A percentile compares a stretch with the other conserved stretches of the same genome.
These are phyloP conservation scores for Sinonovacula constricta DNA, from an alignment of 1,140 invertebrate species.

Conservation along the genomic window DNA sequence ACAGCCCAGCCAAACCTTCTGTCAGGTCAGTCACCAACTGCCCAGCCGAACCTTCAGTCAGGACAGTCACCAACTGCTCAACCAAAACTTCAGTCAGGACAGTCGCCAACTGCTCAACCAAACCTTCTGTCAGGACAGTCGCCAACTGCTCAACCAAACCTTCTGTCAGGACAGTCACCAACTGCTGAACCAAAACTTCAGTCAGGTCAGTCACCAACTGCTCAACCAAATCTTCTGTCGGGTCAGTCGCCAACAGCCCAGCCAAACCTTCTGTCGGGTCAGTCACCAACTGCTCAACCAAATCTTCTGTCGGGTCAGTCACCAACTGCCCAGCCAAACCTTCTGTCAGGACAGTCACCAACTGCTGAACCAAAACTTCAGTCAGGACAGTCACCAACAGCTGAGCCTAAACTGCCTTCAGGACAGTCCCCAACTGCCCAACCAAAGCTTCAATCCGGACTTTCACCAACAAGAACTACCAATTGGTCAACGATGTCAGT, in stretches of 20 bases:
- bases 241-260: constrained; percentile 5
- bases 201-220: constrained; percentile 27
- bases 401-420: not conserved
- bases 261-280: constrained; percentile 2
- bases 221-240: not conserved
- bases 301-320: not conserved
- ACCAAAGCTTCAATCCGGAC: constrained; percentile 10
- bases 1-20: constrained; percentile 17
- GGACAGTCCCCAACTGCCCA: constrained; percentile 18
- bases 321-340: constrained; percentile 33
- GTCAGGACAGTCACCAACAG: constrained; percentile 27
- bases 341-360: constrained; percentile 8
- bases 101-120: constrained; percentile 42
- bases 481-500: too few relatives aligned
- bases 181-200: constrained; percentile 4
- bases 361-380: constrained; percentile 8
- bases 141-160: constrained; percentile 20
- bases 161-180: constrained; percentile 1
- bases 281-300: constrained; percentile 11
- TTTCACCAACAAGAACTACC: constrained; percentile 26
- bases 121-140: not conserved
- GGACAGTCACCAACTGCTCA: constrained; percentile 20
- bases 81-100: constrained; percentile 20
- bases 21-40: constrained; percentile 5
- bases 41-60: not conserved